Percentiles rank a stretch among this genome's conserved stretches.
Conservation (phyloP, 1,140 invertebrate genomes). For the Steinernema feltiae region DNA sequence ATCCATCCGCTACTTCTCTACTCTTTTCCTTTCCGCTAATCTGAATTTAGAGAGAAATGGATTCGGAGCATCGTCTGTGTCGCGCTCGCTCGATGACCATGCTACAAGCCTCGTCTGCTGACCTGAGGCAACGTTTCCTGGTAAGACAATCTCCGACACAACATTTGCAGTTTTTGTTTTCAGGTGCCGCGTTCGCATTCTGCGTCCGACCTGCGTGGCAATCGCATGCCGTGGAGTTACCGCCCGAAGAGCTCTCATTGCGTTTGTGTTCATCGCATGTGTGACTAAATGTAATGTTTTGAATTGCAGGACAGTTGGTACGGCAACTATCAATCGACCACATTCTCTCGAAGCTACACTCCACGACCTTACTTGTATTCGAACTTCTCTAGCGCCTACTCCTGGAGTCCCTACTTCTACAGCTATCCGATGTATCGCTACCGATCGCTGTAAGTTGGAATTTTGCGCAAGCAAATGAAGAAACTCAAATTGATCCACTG, state of each 20-base stretch:
- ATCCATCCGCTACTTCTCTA: neutral
- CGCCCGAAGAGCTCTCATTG: neutral
- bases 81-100: constrained; percentile 3
- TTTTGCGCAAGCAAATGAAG: neutral
- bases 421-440: neutral
- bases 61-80: neutral
- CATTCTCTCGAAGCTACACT: neutral
- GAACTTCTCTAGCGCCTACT: neutral
- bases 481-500: too few relatives aligned
- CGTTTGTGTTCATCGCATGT: neutral
- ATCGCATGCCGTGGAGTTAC: constrained; percentile 2
- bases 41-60: neutral
- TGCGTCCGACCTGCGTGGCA: neutral
- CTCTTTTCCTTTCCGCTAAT: neutral
- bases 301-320: neutral
- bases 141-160: neutral
- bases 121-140: neutral
- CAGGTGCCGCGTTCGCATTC: neutral
- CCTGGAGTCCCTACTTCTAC: neutral
- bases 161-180: neutral
- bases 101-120: neutral
- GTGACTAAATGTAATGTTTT: neutral
- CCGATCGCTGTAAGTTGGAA: neutral
- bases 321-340: neutral
- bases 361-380: neutral